phyloP scores from a whole-genome alignment of 2,888 invertebrate species.

The Trissolcus japonicus region DNA sequence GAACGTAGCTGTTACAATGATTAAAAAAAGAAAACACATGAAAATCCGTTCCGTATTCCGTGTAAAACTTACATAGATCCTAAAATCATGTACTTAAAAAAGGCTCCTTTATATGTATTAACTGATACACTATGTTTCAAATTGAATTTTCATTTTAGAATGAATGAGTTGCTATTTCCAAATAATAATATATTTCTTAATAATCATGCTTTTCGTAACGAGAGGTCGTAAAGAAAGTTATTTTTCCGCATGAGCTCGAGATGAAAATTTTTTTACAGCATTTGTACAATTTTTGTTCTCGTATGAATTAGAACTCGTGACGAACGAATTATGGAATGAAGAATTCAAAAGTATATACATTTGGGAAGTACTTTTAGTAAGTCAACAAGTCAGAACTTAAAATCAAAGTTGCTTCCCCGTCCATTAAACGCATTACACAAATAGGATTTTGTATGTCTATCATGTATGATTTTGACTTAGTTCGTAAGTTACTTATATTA shows the following conservation, averaged over 20 bases:
- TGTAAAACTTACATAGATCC: constrained; percentile 14
- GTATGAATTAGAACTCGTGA: neutral
- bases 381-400: constrained; percentile 2
- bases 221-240: too few relatives aligned
- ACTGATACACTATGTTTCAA: neutral
- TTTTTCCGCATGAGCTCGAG: too few relatives aligned
- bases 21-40: constrained; percentile 1
- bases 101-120: neutral
- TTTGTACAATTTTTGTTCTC: neutral
- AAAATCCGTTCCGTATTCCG: constrained; percentile 36
- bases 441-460: constrained; percentile 12
- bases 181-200: too few relatives aligned
- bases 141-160: neutral
- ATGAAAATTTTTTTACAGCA: too few relatives aligned
- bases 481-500: neutral
- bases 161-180: neutral
- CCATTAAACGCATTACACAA: constrained; percentile 1
- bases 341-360: neutral
- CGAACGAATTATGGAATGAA: neutral
- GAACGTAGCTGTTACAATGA: constrained; percentile 5
- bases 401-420: constrained; percentile 12
- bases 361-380: constrained; percentile 1
- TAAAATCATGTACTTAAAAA: constrained; percentile 24
- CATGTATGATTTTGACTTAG: neutral
- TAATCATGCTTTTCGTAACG: too few relatives aligned